Percentiles rank a stretch among this genome's conserved stretches.
Conservation (phyloP, 2,888 invertebrate genomes). For the Panzeria rudis region DNA sequence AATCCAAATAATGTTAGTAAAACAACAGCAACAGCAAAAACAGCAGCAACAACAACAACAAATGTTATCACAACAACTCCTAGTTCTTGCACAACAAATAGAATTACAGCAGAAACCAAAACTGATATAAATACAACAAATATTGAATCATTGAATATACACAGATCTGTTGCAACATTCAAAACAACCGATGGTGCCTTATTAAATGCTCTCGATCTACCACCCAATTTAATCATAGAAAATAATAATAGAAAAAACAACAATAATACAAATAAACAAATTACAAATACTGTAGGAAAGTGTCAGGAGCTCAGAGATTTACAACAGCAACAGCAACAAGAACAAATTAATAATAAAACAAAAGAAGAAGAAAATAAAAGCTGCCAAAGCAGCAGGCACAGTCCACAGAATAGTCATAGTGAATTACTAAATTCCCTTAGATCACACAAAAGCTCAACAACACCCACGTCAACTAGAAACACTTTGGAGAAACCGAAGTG, state of each 20-base stretch:
- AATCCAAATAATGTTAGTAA: conserved; percentile 75
- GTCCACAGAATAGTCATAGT: conserved; percentile 33
- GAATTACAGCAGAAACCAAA: conserved; percentile 67
- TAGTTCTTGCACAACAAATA: conserved; percentile 55
- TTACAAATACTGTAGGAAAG: conserved; percentile 27
- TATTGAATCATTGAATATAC: conserved; percentile 54
- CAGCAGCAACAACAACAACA: conserved; percentile 50
- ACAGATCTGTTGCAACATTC: conserved; percentile 67
- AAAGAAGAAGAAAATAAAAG: conserved; percentile 22
- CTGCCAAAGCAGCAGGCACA: conserved; percentile 14
- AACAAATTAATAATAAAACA: conserved; percentile 29
- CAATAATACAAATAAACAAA: conserved; percentile 57
- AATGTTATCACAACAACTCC: conserved; percentile 71
- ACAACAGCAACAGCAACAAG: conserved; percentile 33
- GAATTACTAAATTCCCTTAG: conserved; percentile 55
- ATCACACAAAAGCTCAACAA: conserved; percentile 39
- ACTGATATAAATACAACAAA: conserved; percentile 51
- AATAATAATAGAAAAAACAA: conserved; percentile 13
- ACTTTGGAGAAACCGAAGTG: conserved; percentile 64
- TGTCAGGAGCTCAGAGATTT: conserved; percentile 22
- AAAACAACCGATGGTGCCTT: conserved; percentile 72
- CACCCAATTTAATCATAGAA: conserved; percentile 62
- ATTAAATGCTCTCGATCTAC: conserved; percentile 74
- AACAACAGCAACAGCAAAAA: conserved; percentile 74
- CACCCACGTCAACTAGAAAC: conserved; percentile 53